These are phyloP conservation scores for Sphenopsis melanotis DNA, from an alignment of 2,797 vertebrate species.

Conservation along the genomic window DNA sequence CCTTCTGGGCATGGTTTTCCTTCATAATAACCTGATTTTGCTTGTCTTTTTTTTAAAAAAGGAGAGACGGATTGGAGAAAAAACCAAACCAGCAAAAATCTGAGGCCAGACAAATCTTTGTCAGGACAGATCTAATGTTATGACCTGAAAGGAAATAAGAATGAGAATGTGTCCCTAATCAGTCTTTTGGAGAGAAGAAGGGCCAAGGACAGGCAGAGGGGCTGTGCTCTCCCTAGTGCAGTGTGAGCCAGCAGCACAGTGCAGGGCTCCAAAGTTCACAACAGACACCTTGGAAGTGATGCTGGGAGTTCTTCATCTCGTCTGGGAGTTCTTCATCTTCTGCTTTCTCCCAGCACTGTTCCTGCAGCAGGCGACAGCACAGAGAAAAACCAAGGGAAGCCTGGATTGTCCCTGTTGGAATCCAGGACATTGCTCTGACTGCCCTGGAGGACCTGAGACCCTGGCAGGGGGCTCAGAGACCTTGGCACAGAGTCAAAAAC, in stretches of 20 bases:
- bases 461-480: too few species aligned
- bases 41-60: neutral
- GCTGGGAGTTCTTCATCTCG: neutral
- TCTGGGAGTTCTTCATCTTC: neutral
- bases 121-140: neutral
- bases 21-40: neutral
- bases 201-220: neutral
- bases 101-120: neutral
- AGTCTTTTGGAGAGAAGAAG: neutral
- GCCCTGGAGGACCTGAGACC: too few species aligned
- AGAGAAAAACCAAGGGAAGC: neutral
- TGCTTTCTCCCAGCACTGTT: neutral
- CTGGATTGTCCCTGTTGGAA: neutral
- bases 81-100: neutral
- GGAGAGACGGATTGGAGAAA: neutral
- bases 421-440: too few species aligned
- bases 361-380: neutral
- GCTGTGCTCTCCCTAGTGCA: neutral
- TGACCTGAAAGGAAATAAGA: neutral
- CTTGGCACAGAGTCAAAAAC: too few species aligned
- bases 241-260: neutral
- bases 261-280: neutral
- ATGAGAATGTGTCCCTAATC: neutral
- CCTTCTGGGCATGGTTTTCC: conserved; percentile 1
- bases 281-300: neutral